Base-by-base conservation (phyloP, 1,140 invertebrate species). In the Pollicipes pollicipes region DNA sequence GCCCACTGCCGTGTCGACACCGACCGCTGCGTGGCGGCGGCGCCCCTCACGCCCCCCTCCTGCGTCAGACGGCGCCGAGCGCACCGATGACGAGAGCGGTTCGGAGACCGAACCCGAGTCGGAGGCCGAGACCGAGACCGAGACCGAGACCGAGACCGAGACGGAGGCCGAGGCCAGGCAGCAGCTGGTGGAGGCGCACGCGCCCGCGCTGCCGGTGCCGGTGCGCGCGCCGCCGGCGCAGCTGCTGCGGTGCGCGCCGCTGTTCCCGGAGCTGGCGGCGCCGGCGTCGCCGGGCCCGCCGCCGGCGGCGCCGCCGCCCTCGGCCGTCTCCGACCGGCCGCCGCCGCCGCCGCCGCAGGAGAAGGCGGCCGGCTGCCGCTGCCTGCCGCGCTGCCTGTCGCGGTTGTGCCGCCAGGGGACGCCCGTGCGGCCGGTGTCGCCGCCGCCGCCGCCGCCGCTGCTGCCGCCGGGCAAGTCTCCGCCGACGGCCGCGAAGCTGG, bases 361-460 rank as follows among this genome's bases (percentile, higher is more conserved):
- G 73, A 30, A 26, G 68, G 32, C 70, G 68, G 71, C 69, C 29
- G 35, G 26, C 26, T 30, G 10, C 10, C 30, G 75, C 67, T 35
- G 35, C 21, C 31, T 70, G 71, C 68, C 32, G 64, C 29, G n/a
- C 16, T 76, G 64, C 75, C 74, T 4, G 74, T 80, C 30, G 70
- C 72, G 17, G 71, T 73, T 32, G 68, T 78, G 21, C 32, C 27
- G n/a, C 37, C 66, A 32, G 68, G 71, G 37, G 68, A n/a, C 69
- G 71, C 24, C 26, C 75, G n/a, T 6, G 76, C 76, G 67, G 70
- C 77, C 3, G n/a, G n/a, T 78, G 78, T 37, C 83, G 83, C 70
- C 80, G 77, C 69, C 70, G n/a, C 73, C 8, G 77, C 82, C 26
- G 79, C 81, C 4, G 84, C 82, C 67, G 17, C 6, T 17, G 35